These are phyloP conservation scores for Goniozus legneri DNA, from an alignment of 1,140 invertebrate species.

Conservation along the genomic window DNA sequence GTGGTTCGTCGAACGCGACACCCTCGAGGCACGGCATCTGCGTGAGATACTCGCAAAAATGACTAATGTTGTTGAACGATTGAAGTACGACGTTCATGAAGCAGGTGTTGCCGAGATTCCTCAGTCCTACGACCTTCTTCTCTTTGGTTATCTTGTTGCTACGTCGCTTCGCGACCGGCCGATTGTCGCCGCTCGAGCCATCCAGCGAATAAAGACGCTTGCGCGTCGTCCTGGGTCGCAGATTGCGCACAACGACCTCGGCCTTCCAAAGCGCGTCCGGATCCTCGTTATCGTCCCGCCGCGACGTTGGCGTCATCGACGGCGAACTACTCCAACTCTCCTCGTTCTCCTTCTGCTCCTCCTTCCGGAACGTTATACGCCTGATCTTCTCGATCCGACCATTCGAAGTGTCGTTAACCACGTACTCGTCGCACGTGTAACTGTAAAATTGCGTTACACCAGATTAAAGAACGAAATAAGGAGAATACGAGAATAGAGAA, in stretches of 20 bases:
- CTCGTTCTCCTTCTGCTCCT: conserved; percentile 47
- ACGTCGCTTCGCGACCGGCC: conserved; percentile 50
- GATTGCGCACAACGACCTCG: conserved; percentile 58
- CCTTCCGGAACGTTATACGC: conserved; percentile 46
- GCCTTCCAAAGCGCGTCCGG: conserved; percentile 46
- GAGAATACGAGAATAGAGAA: no score
- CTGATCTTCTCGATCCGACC: conserved; percentile 62
- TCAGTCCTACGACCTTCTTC: conserved; percentile 71
- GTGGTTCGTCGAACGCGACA: conserved; percentile 47
- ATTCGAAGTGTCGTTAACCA: conserved; percentile 68
- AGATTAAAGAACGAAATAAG: no score
- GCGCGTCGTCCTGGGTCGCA: conserved; percentile 60
- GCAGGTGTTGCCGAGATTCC: conserved; percentile 84
- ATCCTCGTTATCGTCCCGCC: conserved; percentile 15
- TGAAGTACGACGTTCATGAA: conserved; percentile 88
- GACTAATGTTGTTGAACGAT: conserved; percentile 81
- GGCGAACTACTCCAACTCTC: conserved; percentile 44
- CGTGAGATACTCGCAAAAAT: conserved; percentile 80
- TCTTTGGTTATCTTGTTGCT: conserved; percentile 53
- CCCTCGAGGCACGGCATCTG: conserved; percentile 71
- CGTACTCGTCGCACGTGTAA: conserved; percentile 79
- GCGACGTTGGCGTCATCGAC: conserved; percentile 31
- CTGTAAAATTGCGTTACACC: conserved; percentile 53
- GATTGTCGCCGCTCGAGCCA: conserved; percentile 56
- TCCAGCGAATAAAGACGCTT: conserved; percentile 62